These are phyloP conservation scores for Drosophila varians DNA, from an alignment of 1,140 invertebrate genomes.

Conservation along the genomic window DNA sequence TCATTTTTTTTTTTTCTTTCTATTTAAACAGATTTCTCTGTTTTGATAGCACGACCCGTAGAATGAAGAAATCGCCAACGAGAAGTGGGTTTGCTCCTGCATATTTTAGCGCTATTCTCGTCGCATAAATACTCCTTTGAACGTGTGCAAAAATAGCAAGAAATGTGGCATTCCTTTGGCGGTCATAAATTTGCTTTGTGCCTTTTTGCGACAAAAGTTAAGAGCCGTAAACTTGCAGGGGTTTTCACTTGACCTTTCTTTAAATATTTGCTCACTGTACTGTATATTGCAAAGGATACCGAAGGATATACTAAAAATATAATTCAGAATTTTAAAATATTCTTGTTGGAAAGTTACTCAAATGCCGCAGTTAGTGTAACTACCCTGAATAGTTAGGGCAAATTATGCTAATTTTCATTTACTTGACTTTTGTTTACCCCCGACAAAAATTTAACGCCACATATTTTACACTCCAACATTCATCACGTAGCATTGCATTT, in stretches of 20 bases:
- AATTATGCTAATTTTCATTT: conserved; percentile 12
- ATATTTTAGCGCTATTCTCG: conserved; percentile 72
- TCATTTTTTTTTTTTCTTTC: conserved; percentile 60
- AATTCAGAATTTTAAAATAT: not conserved
- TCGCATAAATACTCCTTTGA: conserved; percentile 63
- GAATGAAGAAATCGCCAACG: conserved; percentile 26
- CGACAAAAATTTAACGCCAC: conserved; percentile 71
- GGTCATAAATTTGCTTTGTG: conserved; percentile 74
- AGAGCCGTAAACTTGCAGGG: not conserved
- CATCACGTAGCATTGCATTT: conserved; percentile 70
- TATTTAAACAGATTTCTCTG: conserved; percentile 74
- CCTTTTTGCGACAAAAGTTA: not conserved
- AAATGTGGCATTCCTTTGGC: conserved; percentile 77
- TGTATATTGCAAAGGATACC: no score
- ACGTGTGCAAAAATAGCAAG: conserved; percentile 54
- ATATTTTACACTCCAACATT: conserved; percentile 70
- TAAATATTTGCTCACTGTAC: not conserved
- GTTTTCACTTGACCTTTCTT: not conserved
- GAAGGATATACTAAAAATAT: no score
- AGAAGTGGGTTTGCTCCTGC: conserved; percentile 63
- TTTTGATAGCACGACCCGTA: conserved; percentile 54
- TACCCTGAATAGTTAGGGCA: not conserved
- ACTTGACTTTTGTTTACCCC: conserved; percentile 35
- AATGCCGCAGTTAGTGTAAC: not conserved
- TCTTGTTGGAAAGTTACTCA: not conserved